phyloP scores from a whole-genome alignment of 2,888 invertebrate genomes.

The Athripsodes cinereus region DNA sequence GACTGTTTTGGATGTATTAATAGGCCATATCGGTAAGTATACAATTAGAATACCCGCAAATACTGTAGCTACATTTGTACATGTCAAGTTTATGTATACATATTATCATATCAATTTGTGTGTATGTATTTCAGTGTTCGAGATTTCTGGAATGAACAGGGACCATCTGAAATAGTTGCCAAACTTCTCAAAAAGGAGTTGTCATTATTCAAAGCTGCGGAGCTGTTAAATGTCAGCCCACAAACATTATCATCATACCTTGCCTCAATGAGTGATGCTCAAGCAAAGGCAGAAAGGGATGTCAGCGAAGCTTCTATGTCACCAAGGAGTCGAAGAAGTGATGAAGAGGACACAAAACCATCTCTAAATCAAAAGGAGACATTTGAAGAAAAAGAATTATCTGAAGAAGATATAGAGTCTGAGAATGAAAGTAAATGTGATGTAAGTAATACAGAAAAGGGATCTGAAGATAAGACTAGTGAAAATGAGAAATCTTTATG shows the following conservation, averaged over 20 bases:
- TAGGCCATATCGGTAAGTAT: conserved; percentile 77
- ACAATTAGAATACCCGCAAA: neutral
- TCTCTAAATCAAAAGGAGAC: conserved; percentile 1
- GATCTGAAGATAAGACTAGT: neutral
- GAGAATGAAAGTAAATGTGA: conserved; percentile 1
- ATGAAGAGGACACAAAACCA: conserved; percentile 10
- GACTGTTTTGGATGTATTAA: conserved; percentile 86
- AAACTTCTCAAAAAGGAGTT: conserved; percentile 68
- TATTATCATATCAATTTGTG: neutral
- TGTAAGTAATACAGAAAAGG: neutral
- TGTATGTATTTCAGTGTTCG: conserved; percentile 44
- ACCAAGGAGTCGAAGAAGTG: neutral
- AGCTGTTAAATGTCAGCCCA: conserved; percentile 69
- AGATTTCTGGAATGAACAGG: conserved; percentile 75
- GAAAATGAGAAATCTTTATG: neutral
- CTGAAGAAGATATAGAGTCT: conserved; percentile 4
- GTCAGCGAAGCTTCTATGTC: conserved; percentile 5
- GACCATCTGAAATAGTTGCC: conserved; percentile 65
- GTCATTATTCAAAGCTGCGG: conserved; percentile 64
- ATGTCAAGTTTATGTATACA: neutral
- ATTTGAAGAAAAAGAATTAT: neutral
- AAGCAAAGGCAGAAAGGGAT: conserved; percentile 16
- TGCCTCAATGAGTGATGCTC: conserved; percentile 31
- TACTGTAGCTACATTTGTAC: neutral
- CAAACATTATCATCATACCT: conserved; percentile 65